Percentiles rank a stretch among this genome's conserved stretches.
These are phyloP conservation scores for Centropus bengalensis DNA, from an alignment of 2,113 vertebrate genomes.

Conservation along the genomic window DNA sequence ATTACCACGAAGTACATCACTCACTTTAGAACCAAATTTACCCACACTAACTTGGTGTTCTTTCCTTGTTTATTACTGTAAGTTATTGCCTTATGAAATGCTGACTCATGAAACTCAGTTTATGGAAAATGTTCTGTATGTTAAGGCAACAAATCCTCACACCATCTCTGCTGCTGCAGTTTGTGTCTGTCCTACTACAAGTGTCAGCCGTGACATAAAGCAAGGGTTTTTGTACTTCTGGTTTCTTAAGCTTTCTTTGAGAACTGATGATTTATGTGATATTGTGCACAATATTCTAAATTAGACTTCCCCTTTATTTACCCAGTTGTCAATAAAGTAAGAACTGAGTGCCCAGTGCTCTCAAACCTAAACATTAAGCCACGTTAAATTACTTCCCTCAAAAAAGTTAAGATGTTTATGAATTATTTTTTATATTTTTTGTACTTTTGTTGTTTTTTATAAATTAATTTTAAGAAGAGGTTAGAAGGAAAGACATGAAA, in stretches of 20 bases:
- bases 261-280: neutral
- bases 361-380: neutral
- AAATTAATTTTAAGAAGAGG: neutral
- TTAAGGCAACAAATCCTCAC: constrained; percentile 56
- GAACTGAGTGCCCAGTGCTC: neutral
- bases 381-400: neutral
- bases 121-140: constrained; percentile 24
- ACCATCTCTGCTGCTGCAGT: neutral
- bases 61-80: constrained; percentile 55
- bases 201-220: neutral
- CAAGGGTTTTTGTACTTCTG: neutral
- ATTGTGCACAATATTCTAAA: neutral
- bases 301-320: neutral
- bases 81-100: constrained; percentile 51
- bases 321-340: neutral
- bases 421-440: neutral
- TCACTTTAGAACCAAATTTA: constrained; percentile 70
- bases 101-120: constrained; percentile 66
- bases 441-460: no score
- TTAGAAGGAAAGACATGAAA: neutral
- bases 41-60: constrained; percentile 54
- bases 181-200: neutral
- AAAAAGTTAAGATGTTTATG: neutral
- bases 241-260: constrained; percentile 11
- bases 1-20: constrained; percentile 49